These are phyloP conservation scores for Pocota personata DNA, from an alignment of 2,888 invertebrate genomes.

Conservation along the genomic window DNA sequence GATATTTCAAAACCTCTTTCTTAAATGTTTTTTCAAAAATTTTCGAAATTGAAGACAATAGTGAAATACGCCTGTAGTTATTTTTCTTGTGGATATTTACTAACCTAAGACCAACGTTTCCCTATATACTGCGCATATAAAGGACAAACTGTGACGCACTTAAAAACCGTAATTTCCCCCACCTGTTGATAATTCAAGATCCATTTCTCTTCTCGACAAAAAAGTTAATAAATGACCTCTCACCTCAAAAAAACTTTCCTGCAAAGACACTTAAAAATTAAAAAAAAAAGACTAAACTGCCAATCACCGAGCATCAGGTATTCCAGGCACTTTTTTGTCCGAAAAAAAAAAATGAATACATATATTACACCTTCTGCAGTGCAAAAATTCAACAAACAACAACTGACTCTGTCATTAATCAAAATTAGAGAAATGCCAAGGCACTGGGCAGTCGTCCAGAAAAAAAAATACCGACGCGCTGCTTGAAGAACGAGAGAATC, in stretches of 20 bases:
- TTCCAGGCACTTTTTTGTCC: neutral
- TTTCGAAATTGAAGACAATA: too few species aligned
- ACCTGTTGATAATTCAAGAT: neutral
- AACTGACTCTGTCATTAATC: constrained; percentile 30
- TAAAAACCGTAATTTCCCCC: neutral
- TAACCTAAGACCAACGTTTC: too few species aligned
- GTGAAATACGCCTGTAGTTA: too few species aligned
- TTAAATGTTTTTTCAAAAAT: too few species aligned
- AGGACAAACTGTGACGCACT: neutral
- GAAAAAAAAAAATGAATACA: neutral
- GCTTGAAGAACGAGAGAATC: neutral
- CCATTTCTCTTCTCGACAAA: neutral
- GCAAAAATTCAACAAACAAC: constrained; percentile 3
- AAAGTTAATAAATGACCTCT: neutral
- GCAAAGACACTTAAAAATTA: constrained; percentile 2
- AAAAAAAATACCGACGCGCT: neutral
- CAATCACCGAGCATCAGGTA: constrained; percentile 35
- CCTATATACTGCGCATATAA: neutral
- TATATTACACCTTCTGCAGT: neutral
- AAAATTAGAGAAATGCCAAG: constrained; percentile 38
- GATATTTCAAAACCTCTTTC: too few species aligned
- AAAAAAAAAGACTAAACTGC: constrained; percentile 21
- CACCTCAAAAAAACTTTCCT: neutral
- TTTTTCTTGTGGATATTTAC: too few species aligned
- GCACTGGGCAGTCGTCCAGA: constrained; percentile 27